Percentiles rank a stretch among this genome's conserved stretches.
Evolutionary conservation across 2,113 vertebrate species (phyloP).

Genomic region (Myrmecophaga tridactyla): DNA sequence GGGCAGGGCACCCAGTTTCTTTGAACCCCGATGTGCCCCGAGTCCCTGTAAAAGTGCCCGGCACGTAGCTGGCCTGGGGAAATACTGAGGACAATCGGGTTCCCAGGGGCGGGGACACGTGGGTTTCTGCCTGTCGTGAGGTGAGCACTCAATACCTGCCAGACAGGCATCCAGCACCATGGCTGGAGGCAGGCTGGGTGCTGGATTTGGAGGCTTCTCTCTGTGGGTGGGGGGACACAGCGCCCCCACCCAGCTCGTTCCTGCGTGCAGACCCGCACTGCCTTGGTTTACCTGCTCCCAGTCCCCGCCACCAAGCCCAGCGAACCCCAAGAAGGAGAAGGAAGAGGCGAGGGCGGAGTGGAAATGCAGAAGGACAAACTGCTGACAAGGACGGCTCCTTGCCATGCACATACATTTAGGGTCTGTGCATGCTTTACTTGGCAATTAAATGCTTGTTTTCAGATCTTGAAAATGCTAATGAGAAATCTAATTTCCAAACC

Average conservation of each 20-base stretch:
- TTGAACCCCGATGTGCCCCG: too few relatives aligned
- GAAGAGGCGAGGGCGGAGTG: background rate
- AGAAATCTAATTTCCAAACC: background rate
- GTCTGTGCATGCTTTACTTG: background rate
- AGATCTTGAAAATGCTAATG: background rate
- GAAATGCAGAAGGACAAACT: background rate
- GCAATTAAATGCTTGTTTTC: background rate
- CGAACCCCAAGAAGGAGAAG: background rate
- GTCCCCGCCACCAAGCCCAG: too few relatives aligned
- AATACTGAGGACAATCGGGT: too few relatives aligned
- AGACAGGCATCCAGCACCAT: background rate
- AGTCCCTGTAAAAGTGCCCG: background rate
- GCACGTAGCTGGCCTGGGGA: background rate
- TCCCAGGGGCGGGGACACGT: background rate
- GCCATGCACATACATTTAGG: too few relatives aligned
- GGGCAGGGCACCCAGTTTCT: background rate
- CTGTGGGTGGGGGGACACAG: too few relatives aligned
- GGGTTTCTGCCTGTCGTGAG: background rate
- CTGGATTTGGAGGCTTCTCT: too few relatives aligned
- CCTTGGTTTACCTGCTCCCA: background rate
- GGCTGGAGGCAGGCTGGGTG: background rate
- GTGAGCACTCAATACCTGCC: too few relatives aligned
- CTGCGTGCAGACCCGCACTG: background rate
- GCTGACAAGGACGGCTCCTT: background rate
- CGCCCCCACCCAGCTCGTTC: too few relatives aligned